phyloP scores from a whole-genome alignment of 2,888 invertebrate species.

The Liodrosophila aerea region DNA sequence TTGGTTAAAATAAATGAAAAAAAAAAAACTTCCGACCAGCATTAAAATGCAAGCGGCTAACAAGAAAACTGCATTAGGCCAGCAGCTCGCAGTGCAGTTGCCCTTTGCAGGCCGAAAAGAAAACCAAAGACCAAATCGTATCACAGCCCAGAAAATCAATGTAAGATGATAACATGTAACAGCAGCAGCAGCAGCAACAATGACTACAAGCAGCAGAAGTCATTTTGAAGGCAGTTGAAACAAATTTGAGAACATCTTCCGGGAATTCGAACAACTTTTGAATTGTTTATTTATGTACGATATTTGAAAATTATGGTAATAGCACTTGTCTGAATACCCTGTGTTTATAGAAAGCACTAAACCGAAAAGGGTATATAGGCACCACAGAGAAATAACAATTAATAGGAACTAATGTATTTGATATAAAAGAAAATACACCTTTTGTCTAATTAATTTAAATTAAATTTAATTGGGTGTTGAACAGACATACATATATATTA shows the following conservation, averaged over 20 bases:
- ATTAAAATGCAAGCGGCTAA: slow-evolving; percentile 67
- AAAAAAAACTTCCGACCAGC: slow-evolving; percentile 30
- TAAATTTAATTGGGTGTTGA: too few relatives aligned
- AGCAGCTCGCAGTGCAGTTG: slow-evolving; percentile 5
- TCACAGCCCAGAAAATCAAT: slow-evolving; percentile 30
- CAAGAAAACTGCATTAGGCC: slow-evolving; percentile 71
- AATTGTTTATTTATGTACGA: slow-evolving; percentile 1
- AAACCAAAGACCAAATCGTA: background rate
- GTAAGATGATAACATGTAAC: slow-evolving; percentile 42
- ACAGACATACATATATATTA: too few relatives aligned
- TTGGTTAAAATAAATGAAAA: slow-evolving; percentile 6
- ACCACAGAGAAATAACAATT: too few relatives aligned
- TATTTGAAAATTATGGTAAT: slow-evolving; percentile 5
- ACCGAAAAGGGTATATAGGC: too few relatives aligned
- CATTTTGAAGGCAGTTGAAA: slow-evolving; percentile 27
- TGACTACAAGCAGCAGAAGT: slow-evolving; percentile 5
- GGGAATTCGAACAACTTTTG: slow-evolving; percentile 12
- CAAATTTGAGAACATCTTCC: slow-evolving; percentile 30
- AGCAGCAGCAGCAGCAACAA: slow-evolving; percentile 7
- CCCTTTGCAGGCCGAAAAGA: slow-evolving; percentile 20
- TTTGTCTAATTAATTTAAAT: too few relatives aligned
- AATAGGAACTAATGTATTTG: too few relatives aligned
- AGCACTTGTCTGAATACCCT: background rate
- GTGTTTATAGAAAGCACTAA: too few relatives aligned
- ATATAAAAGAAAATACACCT: too few relatives aligned